Evolutionary conservation across 2,797 vertebrate species (phyloP), one percentile per base, ranked within the genome.

Genomic region (Enteromius anoplus): DNA sequence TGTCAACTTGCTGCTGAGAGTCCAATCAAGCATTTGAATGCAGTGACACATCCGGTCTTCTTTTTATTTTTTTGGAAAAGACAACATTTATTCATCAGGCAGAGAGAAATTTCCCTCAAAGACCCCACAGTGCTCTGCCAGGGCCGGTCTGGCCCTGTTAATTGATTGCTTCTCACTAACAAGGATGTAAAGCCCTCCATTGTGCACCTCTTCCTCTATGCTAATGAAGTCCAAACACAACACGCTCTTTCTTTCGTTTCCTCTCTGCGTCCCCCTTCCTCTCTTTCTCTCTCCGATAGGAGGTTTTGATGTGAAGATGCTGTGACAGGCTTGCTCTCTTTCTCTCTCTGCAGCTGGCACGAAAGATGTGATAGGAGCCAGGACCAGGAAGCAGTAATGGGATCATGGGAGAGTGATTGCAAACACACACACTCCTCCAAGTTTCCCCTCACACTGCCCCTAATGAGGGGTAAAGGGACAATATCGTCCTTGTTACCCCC

Each of bases 391-490:
- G 87, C 89, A 90, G 92, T 92, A 94, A 93, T 79, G 70, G 93
- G 91, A 94, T 93, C 90, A 92, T 91, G 92, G 92, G 88, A 93
- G 90, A 91, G 88, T 93, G 87, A 90, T 66, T 83, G 70, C 85
- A 69, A 65, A 77, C 85, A 62, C 60, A 83, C 87, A 85, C 80
- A 21, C 89, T 93, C 89, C 90, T 88, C 82, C 88, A 87, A 89
- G 86, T 85, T 86, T 84, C 84, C 87, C 88, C 77, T 78, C 75
- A 84, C 81, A 78, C 89, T 93, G 86, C 91, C 88, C 87, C 86
- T 96, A 97, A 93, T 96, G 95, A 97, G 96, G 95, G 91, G 90
- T 89, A 89, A 89, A 89, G 93, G 93, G 93, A 97, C 96, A 97
- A 97, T 96, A 89, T 92, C 91, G 91, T 91, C 92, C 95, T 96